A percentile compares a stretch with the other conserved stretches of the same genome.
phyloP scores from a whole-genome alignment of 2,888 invertebrate species.

The Plusia festucae region DNA sequence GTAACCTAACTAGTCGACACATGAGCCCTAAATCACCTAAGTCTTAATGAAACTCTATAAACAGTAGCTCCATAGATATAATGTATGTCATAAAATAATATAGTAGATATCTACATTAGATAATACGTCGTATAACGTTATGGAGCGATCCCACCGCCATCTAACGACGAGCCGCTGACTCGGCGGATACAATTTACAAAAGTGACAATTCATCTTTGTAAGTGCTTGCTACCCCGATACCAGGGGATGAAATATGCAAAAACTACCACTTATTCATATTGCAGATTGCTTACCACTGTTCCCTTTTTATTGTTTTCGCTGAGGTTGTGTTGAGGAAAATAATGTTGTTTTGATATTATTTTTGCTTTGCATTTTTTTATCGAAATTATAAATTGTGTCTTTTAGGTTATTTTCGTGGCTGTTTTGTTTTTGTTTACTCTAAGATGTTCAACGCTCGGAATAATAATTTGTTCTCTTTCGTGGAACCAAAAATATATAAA shows the following conservation, averaged over 20 bases:
- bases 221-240: constrained; percentile 71
- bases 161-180: constrained; percentile 34
- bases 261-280: constrained; percentile 76
- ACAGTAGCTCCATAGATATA: neutral
- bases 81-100: constrained; percentile 3
- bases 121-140: constrained; percentile 12
- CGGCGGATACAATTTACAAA: constrained; percentile 73
- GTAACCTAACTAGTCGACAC: no score
- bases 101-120: no score
- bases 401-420: constrained; percentile 13
- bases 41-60: neutral
- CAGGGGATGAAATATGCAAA: constrained; percentile 78
- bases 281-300: constrained; percentile 68
- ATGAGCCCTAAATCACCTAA: no score
- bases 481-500: neutral
- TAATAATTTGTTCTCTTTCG: constrained; percentile 23
- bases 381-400: constrained; percentile 42
- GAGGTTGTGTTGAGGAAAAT: constrained; percentile 56
- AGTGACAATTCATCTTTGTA: constrained; percentile 84
- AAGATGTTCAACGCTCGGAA: constrained; percentile 17
- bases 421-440: constrained; percentile 39
- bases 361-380: constrained; percentile 44
- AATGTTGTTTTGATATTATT: constrained; percentile 46
- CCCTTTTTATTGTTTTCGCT: constrained; percentile 60
- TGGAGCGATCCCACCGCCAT: constrained; percentile 36